Base-by-base conservation (phyloP, 2,113 vertebrate genomes). In the Andinoacara biseriatus region DNA sequence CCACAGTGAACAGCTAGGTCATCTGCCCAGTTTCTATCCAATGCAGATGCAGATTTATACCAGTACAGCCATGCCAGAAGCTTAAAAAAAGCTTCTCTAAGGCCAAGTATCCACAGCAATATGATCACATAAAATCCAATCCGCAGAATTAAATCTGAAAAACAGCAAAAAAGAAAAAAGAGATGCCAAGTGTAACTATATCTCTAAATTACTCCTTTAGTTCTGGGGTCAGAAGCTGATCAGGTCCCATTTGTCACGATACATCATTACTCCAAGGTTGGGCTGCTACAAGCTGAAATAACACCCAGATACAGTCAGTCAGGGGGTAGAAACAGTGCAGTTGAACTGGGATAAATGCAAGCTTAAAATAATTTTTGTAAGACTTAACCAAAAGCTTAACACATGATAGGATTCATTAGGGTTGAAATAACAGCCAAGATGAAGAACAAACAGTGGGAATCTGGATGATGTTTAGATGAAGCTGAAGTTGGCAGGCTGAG, bases 191-290 rank as follows among this genome's bases (percentile, higher is more conserved):
- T 54, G 80, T 17, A 82, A 78, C 83, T 17, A 54, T 49, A 82
- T 59, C 74, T 84, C 60, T 82, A 74, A 72, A 85, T 83, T 76
- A 83, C 75, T 62, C 76, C 17, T 62, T 76, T 22, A 65, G 54
- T 22, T 43, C 60, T 62, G 78, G 83, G 86, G 84, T 83, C 88
- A 72, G 58, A 52, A 18, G 3, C 87, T 75, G 85, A 86, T 87
- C 87, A 60, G 80, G 40, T 54, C 67, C 62, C 60, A 84, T 88
- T 86, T 74, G 52, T 89, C 81, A 81, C 52, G 77, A 63, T 60
- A 49, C 43, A 40, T 60, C 43, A 40, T 67, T 62, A 58, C 40
- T 67, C 58, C 60, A 52, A 82, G 78, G 59, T 83, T 49, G 43
- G 46, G 67, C 76, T 17, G 74, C 65, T 58, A 46, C 61, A 65